A percentile compares a stretch with the other conserved stretches of the same genome.
These are phyloP conservation scores for Acanthoscelides obtectus DNA, from an alignment of 2,888 invertebrate species.

Conservation along the genomic window DNA sequence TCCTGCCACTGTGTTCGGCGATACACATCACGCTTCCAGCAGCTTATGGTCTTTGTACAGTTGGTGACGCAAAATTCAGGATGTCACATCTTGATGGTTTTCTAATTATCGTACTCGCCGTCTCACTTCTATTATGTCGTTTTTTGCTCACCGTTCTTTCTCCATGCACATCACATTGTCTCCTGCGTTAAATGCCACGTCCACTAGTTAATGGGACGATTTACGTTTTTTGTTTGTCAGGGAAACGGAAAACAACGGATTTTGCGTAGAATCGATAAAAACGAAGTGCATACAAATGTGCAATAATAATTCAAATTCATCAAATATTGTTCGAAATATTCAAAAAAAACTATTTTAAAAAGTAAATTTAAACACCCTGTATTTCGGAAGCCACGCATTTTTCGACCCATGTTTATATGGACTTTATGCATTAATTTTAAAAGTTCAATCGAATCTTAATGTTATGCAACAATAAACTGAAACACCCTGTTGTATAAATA, in stretches of 20 bases:
- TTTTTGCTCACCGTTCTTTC: slow-evolving; percentile 7
- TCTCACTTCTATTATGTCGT: slow-evolving; percentile 12
- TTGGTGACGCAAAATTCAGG: slow-evolving; percentile 1
- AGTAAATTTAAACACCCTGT: no score
- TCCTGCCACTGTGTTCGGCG: neutral
- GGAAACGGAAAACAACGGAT: neutral
- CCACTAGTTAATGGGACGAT: neutral
- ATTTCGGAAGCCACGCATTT: no score
- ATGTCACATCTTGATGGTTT: slow-evolving; percentile 21
- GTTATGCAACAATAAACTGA: no score
- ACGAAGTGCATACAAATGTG: neutral
- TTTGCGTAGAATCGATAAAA: neutral
- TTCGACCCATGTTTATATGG: no score
- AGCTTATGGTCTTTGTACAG: neutral
- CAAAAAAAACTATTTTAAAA: no score
- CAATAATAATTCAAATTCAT: no score
- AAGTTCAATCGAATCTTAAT: no score
- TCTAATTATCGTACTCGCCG: slow-evolving; percentile 14
- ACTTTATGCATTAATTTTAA: no score
- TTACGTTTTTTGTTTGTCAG: neutral
- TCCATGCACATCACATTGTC: neutral
- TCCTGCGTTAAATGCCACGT: neutral
- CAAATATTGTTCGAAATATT: no score
- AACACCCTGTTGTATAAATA: no score
- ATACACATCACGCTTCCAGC: neutral